These are phyloP conservation scores for Sula dactylatra DNA, from an alignment of 2,113 vertebrate species.

Conservation along the genomic window DNA sequence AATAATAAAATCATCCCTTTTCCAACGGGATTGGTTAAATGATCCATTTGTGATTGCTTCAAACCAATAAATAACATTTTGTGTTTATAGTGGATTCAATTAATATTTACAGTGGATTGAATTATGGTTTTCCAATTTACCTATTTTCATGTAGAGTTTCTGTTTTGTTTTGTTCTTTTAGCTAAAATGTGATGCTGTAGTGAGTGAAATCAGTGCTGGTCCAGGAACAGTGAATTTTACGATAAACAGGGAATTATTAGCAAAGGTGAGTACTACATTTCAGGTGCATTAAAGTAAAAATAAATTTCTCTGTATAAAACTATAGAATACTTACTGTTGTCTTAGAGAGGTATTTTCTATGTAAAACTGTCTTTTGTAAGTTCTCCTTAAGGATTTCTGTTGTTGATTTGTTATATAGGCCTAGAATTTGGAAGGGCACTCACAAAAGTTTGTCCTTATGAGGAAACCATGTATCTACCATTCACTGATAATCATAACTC, in stretches of 20 bases:
- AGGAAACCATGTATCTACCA: neutral
- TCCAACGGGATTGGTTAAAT: neutral
- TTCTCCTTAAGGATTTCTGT: neutral
- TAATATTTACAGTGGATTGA: neutral
- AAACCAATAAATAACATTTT: neutral
- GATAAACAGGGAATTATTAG: slow-evolving; percentile 84
- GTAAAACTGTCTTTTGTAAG: neutral
- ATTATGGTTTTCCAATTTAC: neutral
- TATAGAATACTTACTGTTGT: neutral
- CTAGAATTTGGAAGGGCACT: neutral
- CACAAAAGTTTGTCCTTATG: neutral
- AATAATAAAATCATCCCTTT: neutral
- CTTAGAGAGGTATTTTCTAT: neutral
- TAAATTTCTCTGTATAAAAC: neutral
- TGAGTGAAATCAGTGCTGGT: slow-evolving; percentile 81
- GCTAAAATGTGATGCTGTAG: slow-evolving; percentile 82
- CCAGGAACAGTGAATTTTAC: slow-evolving; percentile 84
- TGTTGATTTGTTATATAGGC: neutral
- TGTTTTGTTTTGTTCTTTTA: slow-evolving; percentile 52
- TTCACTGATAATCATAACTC: neutral
- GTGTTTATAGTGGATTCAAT: neutral
- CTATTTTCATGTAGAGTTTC: neutral
- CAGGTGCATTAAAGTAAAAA: neutral
- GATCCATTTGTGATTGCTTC: neutral
- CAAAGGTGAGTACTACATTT: slow-evolving; percentile 79